phyloP scores from a whole-genome alignment of 2,113 vertebrate species.

The Oenanthe melanoleuca region DNA sequence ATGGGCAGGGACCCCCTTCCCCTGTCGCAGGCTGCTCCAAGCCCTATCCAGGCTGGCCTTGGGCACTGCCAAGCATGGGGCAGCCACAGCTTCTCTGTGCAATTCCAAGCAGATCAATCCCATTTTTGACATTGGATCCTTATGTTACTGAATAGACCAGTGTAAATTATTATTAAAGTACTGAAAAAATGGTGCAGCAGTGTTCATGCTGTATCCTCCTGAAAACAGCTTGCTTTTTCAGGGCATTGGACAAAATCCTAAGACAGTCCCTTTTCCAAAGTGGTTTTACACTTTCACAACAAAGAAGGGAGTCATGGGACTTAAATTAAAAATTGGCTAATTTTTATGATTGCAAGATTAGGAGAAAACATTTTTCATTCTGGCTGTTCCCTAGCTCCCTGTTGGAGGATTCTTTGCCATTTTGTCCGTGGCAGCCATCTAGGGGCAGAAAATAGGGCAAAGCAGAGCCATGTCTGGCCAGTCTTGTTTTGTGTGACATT shows the following conservation, averaged over 20 bases:
- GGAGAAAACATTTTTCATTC: neutral
- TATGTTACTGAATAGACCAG: neutral
- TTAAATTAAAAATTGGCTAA: neutral
- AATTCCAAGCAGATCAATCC: neutral
- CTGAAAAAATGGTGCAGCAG: neutral
- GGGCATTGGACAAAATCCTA: neutral
- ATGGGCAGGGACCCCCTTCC: neutral
- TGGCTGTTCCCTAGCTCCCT: neutral
- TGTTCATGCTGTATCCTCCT: neutral
- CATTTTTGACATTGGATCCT: neutral
- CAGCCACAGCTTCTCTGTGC: neutral
- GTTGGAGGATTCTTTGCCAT: neutral
- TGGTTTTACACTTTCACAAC: constrained; percentile 15
- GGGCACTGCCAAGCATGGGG: neutral
- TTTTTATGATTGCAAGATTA: neutral
- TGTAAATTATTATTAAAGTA: neutral
- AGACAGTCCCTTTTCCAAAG: neutral
- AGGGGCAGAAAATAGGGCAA: neutral
- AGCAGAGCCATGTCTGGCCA: neutral
- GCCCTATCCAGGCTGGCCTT: neutral
- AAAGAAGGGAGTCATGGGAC: constrained; percentile 12
- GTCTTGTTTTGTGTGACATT: constrained; percentile 28
- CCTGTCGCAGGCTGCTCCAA: neutral
- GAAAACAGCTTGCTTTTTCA: neutral
- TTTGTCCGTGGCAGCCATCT: neutral